Base-by-base conservation (phyloP, 2,888 invertebrate genomes). In the Zaprionus obscuricornis region DNA sequence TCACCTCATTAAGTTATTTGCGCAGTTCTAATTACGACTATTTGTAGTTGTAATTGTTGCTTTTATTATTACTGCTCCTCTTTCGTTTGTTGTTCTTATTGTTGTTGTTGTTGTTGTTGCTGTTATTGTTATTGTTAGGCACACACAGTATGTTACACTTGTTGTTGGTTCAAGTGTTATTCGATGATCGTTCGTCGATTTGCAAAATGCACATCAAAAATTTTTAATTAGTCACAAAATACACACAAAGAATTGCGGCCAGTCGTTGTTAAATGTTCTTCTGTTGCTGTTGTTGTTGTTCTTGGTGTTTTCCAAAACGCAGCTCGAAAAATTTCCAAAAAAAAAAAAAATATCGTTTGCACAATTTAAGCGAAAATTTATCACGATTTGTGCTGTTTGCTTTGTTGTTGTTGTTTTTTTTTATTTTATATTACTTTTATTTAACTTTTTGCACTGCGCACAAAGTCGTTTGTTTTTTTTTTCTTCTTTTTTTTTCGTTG, bases 291-390 rank as follows among this genome's bases (percentile, higher is more conserved):
- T 45, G 3, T 40, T 42, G 3, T 43, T 29, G 24, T 11, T 40
- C 24, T 40, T 31, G 6, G 39, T 50, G 10, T 29, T 33, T 33
- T 13, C 14, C n/a, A 59, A 51, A 18, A 54, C 46, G 45, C 39
- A 52, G 29, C 56, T 42, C 42, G 40, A 43, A 55, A 69, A 27
- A 65, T 63, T 43, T 42, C 49, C 60, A 51, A 69, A 71, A 72
- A 69, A 63, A 62, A 57, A 47, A 43, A 50, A 46, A 65, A 59
- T 40, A 66, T 69, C 75, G 78, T 81, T 81, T 81, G 78, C 85
- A 82, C 85, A 81, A 81, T 81, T 77, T 68, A 63, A 62, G 62
- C 81, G 40, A 67, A 81, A 67, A 84, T 73, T 75, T 66, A 79
- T 81, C 85, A 81, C 85, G 85, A 82, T 82, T 84, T 77, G 43